Evolutionary conservation across 2,113 vertebrate species (phyloP).

Genomic region (Odontesthes bonariensis): DNA sequence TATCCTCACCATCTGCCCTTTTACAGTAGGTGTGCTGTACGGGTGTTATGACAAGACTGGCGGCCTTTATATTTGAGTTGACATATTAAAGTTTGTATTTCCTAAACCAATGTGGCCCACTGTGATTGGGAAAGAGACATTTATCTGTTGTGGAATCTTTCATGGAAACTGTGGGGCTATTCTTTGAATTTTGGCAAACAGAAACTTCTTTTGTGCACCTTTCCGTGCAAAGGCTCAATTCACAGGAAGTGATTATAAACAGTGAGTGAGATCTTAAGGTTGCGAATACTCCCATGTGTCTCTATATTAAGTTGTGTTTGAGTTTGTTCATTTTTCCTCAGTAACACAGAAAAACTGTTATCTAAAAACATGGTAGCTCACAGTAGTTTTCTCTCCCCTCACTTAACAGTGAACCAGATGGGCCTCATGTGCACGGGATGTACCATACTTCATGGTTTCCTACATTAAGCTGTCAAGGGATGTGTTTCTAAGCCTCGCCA

Average conservation of each 20-base stretch:
- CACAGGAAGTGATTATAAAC: constrained; percentile 49
- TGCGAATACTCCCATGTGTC: neutral
- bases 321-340: constrained; percentile 11
- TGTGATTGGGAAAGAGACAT: constrained; percentile 65
- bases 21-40: constrained; percentile 69
- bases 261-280: constrained; percentile 20
- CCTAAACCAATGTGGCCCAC: constrained; percentile 57
- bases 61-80: constrained; percentile 59
- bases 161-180: constrained; percentile 61
- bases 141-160: constrained; percentile 73
- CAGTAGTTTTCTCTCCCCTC: constrained; percentile 17
- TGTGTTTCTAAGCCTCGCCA: constrained; percentile 62
- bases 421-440: constrained; percentile 53
- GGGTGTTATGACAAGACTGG: constrained; percentile 55
- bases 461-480: constrained; percentile 76
- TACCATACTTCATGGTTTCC: constrained; percentile 54
- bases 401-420: constrained; percentile 52
- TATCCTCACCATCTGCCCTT: constrained; percentile 72
- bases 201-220: constrained; percentile 56
- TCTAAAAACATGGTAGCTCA: constrained; percentile 16
- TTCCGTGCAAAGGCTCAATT: constrained; percentile 43
- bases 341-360: constrained; percentile 6
- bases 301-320: constrained; percentile 10
- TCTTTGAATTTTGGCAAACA: constrained; percentile 62
- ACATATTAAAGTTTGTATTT: constrained; percentile 74